These are phyloP conservation scores for Cabera pusaria DNA, from an alignment of 2,888 invertebrate species.

Conservation along the genomic window DNA sequence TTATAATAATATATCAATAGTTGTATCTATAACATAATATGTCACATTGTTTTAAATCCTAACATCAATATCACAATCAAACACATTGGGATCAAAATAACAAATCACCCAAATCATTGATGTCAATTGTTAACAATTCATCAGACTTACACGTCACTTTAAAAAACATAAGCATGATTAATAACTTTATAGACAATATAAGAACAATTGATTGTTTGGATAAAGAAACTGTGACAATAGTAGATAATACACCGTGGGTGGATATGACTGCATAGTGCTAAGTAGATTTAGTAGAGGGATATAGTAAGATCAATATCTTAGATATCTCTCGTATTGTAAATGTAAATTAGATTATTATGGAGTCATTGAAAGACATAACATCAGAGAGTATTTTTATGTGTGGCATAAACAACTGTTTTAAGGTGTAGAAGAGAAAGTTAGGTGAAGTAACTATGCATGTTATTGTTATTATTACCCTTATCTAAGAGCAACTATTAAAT, in stretches of 20 bases:
- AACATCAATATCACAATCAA: too few relatives aligned
- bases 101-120: constrained; percentile 7
- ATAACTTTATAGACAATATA: constrained; percentile 18
- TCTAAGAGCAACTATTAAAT: too few relatives aligned
- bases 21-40: too few relatives aligned
- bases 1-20: too few relatives aligned
- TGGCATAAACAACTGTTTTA: constrained; percentile 15
- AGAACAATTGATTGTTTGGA: constrained; percentile 45
- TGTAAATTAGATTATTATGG: constrained; percentile 41
- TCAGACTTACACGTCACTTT: constrained; percentile 24
- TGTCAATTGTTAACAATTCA: constrained; percentile 20
- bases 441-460: too few relatives aligned
- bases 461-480: too few relatives aligned
- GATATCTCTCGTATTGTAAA: constrained; percentile 42
- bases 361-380: constrained; percentile 6
- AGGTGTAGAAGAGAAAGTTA: constrained; percentile 8
- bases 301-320: constrained; percentile 38
- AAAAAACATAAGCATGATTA: constrained; percentile 15
- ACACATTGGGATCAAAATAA: constrained; percentile 16
- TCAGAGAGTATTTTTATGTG: constrained; percentile 20
- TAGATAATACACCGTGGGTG: constrained; percentile 43
- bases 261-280: constrained; percentile 40
- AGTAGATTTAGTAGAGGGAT: constrained; percentile 25
- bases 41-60: too few relatives aligned
- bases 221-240: constrained; percentile 51